Percentiles rank a stretch among this genome's conserved stretches.
Conservation (phyloP, 2,888 invertebrate species). For the Cephus nigrinus region DNA sequence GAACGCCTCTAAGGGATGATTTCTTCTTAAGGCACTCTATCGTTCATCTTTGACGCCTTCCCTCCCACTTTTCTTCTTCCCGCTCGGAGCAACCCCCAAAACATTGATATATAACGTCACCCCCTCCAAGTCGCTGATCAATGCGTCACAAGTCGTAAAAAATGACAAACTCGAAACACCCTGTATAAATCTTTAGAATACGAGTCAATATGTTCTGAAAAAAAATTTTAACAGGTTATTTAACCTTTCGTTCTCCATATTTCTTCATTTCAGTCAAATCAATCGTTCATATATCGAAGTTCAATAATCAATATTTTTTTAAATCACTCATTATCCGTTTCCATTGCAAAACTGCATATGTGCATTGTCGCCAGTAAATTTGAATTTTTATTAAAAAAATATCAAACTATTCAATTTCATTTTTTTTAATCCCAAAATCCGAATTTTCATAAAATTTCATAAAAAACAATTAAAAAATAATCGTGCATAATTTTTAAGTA, state of each 20-base stretch:
- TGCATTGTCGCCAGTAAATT: neutral
- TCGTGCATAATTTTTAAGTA: no score
- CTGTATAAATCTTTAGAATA: neutral
- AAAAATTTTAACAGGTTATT: neutral
- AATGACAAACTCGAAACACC: slow-evolving; percentile 25
- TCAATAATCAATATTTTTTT: neutral
- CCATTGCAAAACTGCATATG: neutral
- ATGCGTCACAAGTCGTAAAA: slow-evolving; percentile 22
- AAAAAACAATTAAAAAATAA: no score
- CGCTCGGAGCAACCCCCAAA: slow-evolving; percentile 2
- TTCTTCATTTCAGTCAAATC: neutral
- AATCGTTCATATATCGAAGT: neutral
- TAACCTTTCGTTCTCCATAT: neutral
- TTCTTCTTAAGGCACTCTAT: slow-evolving; percentile 24
- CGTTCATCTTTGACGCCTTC: slow-evolving; percentile 49
- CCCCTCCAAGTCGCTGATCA: slow-evolving; percentile 25
- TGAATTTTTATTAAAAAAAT: no score
- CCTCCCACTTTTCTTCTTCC: slow-evolving; percentile 37
- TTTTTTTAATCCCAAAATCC: no score
- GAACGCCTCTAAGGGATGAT: slow-evolving; percentile 25
- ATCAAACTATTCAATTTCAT: no score
- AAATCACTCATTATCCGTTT: neutral
- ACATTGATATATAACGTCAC: slow-evolving; percentile 26
- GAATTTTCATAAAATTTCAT: no score
- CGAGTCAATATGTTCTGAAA: neutral